Conservation (phyloP, 2,113 vertebrate genomes). For the Chloroceryle aenea region DNA sequence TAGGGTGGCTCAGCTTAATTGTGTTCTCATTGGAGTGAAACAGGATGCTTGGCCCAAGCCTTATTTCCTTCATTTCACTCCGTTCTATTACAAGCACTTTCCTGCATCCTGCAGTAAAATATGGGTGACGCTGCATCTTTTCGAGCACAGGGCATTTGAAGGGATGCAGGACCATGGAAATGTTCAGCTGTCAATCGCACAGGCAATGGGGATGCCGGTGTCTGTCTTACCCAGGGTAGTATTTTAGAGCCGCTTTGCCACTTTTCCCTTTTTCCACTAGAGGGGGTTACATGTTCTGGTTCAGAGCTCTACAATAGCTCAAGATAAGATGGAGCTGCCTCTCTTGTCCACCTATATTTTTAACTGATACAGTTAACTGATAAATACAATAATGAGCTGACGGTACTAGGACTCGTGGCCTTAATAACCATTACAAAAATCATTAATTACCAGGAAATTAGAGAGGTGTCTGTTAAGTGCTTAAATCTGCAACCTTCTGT, state of each 20-base stretch:
- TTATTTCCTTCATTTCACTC: slow-evolving; percentile 81
- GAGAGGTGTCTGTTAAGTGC: slow-evolving; percentile 43
- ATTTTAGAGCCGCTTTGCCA: not conserved
- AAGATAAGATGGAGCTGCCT: slow-evolving; percentile 13
- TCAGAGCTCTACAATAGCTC: not conserved
- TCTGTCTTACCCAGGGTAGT: not conserved
- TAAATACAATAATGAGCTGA: slow-evolving; percentile 21
- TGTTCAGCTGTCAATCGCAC: not conserved
- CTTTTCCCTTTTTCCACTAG: slow-evolving; percentile 73
- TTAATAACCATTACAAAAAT: slow-evolving; percentile 54
- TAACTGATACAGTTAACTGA: slow-evolving; percentile 55
- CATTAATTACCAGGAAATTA: slow-evolving; percentile 58
- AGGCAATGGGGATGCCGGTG: not conserved
- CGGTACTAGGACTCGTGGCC: not conserved
- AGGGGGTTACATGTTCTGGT: slow-evolving; percentile 64
- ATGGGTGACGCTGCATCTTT: slow-evolving; percentile 15
- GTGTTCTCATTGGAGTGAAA: slow-evolving; percentile 66
- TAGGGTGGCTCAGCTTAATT: slow-evolving; percentile 19
- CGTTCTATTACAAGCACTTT: slow-evolving; percentile 76
- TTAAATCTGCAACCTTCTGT: slow-evolving; percentile 56
- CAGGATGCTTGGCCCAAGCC: slow-evolving; percentile 77
- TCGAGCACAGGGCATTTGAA: not conserved
- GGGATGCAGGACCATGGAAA: not conserved
- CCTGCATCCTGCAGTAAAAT: slow-evolving; percentile 77
- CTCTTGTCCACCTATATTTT: slow-evolving; percentile 26